phyloP scores from a whole-genome alignment of 1,140 invertebrate genomes.

The Scaptomyza graminum region DNA sequence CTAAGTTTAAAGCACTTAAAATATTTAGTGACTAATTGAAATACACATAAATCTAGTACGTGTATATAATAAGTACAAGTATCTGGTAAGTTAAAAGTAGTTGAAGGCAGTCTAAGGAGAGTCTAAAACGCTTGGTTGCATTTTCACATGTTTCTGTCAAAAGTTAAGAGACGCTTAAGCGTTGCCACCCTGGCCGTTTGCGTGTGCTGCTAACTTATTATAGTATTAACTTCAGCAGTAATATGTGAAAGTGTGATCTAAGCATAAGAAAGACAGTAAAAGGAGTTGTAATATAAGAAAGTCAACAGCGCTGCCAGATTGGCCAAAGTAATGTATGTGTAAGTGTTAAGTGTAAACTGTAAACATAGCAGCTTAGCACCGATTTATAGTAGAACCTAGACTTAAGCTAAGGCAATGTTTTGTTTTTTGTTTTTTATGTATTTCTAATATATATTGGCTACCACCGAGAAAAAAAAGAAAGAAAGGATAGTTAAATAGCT shows the following conservation, averaged over 20 bases:
- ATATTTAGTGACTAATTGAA: slow-evolving; percentile 83
- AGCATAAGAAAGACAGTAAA: slow-evolving; percentile 2
- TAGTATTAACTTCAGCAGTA: background rate
- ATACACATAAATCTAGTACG: slow-evolving; percentile 41
- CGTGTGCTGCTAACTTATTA: background rate
- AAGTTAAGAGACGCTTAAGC: background rate
- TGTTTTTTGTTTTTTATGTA: slow-evolving; percentile 9
- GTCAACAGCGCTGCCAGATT: slow-evolving; percentile 26
- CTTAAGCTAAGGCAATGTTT: slow-evolving; percentile 61
- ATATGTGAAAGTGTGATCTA: background rate
- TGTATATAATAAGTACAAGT: slow-evolving; percentile 12
- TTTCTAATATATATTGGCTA: slow-evolving; percentile 47
- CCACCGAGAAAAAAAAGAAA: slow-evolving; percentile 44
- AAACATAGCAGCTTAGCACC: slow-evolving; percentile 62
- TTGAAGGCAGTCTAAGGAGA: slow-evolving; percentile 52
- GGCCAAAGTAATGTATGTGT: background rate
- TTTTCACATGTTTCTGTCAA: background rate
- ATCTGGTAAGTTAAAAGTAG: slow-evolving; percentile 28
- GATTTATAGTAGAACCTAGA: slow-evolving; percentile 67
- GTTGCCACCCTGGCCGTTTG: background rate
- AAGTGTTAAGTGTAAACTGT: slow-evolving; percentile 19
- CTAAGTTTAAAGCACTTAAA: slow-evolving; percentile 77
- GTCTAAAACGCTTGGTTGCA: slow-evolving; percentile 27
- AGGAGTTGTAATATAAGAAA: slow-evolving; percentile 10
- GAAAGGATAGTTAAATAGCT: background rate